These are phyloP conservation scores for Epinephelus lanceolatus DNA, from an alignment of 2,113 vertebrate genomes.

Conservation along the genomic window DNA sequence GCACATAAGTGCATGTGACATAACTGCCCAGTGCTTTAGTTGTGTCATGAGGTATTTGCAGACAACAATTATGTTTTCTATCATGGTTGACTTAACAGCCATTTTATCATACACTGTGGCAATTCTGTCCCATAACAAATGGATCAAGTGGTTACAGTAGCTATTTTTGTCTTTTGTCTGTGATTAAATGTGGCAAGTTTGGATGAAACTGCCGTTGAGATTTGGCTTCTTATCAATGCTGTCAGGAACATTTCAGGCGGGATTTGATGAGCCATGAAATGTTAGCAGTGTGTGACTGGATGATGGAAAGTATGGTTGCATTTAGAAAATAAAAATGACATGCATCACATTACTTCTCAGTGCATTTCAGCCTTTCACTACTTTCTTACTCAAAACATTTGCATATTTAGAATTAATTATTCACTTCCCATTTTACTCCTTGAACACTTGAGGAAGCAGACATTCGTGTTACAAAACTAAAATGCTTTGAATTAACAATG, in stretches of 20 bases:
- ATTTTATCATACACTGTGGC: neutral
- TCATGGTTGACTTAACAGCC: neutral
- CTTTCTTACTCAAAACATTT: neutral
- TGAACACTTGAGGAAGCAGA: neutral
- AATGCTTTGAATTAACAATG: neutral
- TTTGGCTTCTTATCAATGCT: neutral
- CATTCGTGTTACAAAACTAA: neutral
- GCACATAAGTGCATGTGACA: neutral
- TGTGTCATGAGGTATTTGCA: neutral
- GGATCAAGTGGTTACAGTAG: neutral
- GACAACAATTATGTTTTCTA: neutral
- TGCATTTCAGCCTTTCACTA: neutral
- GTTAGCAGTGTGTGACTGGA: neutral
- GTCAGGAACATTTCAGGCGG: slow-evolving; percentile 10
- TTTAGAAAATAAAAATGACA: slow-evolving; percentile 14
- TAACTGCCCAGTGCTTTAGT: neutral
- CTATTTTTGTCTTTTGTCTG: neutral
- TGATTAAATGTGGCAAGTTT: neutral
- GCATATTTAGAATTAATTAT: neutral
- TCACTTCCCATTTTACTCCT: neutral
- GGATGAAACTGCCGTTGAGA: neutral
- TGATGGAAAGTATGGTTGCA: slow-evolving; percentile 3
- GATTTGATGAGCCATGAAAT: neutral
- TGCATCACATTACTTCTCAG: slow-evolving; percentile 7
- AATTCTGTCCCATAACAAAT: neutral